Evolutionary conservation across 1,140 invertebrate species (phyloP).

Genomic region (Sarcophaga bullata): DNA sequence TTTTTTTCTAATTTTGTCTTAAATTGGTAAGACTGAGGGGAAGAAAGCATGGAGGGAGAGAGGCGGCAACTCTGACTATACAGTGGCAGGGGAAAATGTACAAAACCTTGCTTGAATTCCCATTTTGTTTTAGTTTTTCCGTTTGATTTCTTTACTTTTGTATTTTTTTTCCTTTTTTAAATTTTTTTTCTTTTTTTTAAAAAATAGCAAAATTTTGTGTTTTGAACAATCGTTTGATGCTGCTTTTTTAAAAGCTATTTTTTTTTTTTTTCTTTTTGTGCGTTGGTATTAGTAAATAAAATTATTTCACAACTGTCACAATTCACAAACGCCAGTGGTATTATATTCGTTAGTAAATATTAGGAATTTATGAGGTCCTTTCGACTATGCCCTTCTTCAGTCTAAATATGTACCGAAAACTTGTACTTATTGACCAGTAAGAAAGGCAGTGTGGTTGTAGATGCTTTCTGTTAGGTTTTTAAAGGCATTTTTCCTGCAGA

Average conservation of each 20-base stretch:
- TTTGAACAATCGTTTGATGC: background rate
- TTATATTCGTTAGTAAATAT: background rate
- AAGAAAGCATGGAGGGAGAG: no score
- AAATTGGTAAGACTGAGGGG: no score
- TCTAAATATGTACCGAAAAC: no score
- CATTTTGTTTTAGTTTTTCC: background rate
- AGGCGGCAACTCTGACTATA: no score
- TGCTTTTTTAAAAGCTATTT: background rate
- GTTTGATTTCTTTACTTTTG: background rate
- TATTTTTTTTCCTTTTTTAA: background rate
- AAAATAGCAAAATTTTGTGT: background rate
- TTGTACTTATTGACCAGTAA: background rate
- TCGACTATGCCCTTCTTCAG: background rate
- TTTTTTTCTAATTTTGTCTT: background rate
- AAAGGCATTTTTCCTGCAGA: slow-evolving; percentile 5
- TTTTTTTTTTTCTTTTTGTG: background rate
- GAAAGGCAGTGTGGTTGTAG: background rate
- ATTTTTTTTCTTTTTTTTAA: background rate
- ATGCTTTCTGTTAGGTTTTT: background rate
- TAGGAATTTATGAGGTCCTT: background rate
- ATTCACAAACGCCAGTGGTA: slow-evolving; percentile 20
- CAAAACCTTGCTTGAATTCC: slow-evolving; percentile 21
- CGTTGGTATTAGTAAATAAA: slow-evolving; percentile 5
- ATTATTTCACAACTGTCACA: background rate
- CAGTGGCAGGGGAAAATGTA: slow-evolving; percentile 23